Base-by-base conservation (phyloP, 2,888 invertebrate genomes). In the Phorcus lineatus region DNA sequence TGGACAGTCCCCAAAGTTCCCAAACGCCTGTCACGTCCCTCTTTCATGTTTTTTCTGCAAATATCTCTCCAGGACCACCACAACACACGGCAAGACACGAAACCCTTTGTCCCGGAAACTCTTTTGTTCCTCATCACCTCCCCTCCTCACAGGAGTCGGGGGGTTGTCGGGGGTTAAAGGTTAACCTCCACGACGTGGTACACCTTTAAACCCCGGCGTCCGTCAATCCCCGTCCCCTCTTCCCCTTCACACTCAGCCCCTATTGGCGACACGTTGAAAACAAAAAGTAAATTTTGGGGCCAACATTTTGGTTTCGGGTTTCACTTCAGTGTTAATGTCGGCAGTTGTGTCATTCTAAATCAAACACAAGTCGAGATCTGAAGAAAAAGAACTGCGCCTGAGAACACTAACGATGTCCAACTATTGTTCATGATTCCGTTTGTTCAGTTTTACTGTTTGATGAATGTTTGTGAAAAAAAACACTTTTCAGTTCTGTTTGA, bases 231-330 rank as follows among this genome's bases (percentile, higher is more conserved):
- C 17, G 28, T 9, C 28, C 28, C 13, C 28, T n/a, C 28, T 16
- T 13, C 62, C 62, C 17, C 28, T 28, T 16, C 62, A 62, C 62
- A 62, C 28, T 62, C 62, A 17, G 4, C 62, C 24, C 62, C 62
- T 62, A 62, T 62, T 24, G 62, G 62, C 62, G 62, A 62, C 62
- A 62, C 28, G 16, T 28, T 62, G 62, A 62, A 62, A 62, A 62
- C 62, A 62, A 62, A 62, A 62, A 62, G 62, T 28, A 62, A 62
- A 62, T 62, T 62, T 62, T 24, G 62, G 24, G 62, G 28, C 28
- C 62, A 62, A 62, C 62, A 62, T 28, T 28, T 62, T 28, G 62
- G 62, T 62, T 11, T 62, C 28, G 24, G 62, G 62, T 62, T 62
- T 62, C 62, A 62, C 2, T 28, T 28, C 24, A 62, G 28, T 24